phyloP scores from a whole-genome alignment of 2,113 vertebrate genomes.

The Ceyx melanurus region DNA sequence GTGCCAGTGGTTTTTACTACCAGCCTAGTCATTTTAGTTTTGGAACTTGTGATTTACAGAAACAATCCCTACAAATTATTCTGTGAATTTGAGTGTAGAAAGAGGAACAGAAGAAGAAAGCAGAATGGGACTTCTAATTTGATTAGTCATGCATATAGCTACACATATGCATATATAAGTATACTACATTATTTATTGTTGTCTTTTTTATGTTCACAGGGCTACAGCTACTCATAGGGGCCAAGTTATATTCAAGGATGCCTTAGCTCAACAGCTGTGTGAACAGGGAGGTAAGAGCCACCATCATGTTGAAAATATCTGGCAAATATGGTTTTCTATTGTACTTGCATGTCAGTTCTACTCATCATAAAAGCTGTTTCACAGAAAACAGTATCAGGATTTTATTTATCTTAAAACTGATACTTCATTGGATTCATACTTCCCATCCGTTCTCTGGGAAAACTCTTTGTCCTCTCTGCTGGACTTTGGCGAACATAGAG shows the following conservation, averaged over 20 bases:
- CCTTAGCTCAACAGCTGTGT: constrained; percentile 95
- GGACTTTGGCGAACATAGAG: neutral
- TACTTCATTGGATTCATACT: neutral
- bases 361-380: neutral
- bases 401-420: neutral
- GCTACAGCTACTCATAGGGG: constrained; percentile 94
- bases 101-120: neutral
- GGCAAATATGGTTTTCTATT: neutral
- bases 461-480: neutral
- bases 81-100: neutral
- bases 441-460: neutral
- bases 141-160: neutral
- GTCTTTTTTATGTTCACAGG: constrained; percentile 75
- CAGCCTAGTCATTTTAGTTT: neutral
- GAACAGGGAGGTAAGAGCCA: constrained; percentile 93
- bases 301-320: neutral
- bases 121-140: neutral
- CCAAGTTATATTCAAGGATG: constrained; percentile 99
- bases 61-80: neutral
- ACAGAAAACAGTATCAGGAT: neutral
- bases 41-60: neutral
- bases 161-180: neutral
- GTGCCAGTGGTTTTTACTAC: neutral
- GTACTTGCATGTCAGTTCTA: neutral
- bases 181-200: neutral